Evolutionary conservation across 30 jellyfish, hydroid and myxozoan genomes (phyloP).

Genomic region (Calvadosia cruxmelitensis): DNA sequence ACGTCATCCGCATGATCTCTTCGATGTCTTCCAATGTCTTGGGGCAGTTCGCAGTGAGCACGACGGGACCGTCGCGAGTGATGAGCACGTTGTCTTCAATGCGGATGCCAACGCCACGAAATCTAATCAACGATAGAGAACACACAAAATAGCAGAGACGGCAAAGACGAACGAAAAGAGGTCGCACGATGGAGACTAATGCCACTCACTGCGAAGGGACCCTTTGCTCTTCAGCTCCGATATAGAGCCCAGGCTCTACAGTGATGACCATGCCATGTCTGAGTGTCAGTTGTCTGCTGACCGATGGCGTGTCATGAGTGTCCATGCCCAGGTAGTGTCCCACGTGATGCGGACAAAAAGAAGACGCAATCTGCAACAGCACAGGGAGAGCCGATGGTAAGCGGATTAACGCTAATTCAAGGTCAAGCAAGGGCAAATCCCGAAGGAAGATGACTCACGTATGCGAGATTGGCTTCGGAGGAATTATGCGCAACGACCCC

Average conservation of each 20-base stretch:
- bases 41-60: slow-evolving; percentile 60
- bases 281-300: slow-evolving; percentile 69
- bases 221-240: slow-evolving; percentile 15
- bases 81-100: slow-evolving; percentile 82
- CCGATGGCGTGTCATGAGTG: slow-evolving; percentile 85
- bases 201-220: not conserved
- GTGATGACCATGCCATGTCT: slow-evolving; percentile 88
- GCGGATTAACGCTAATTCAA: too few species aligned
- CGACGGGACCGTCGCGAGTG: slow-evolving; percentile 58
- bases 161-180: not conserved
- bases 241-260: slow-evolving; percentile 86
- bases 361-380: slow-evolving; percentile 39
- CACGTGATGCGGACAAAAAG: slow-evolving; percentile 86
- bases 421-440: not conserved
- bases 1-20: slow-evolving; percentile 13
- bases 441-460: slow-evolving; percentile 9
- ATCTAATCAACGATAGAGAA: slow-evolving; percentile 12
- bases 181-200: not conserved
- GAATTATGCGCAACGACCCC: slow-evolving; percentile 32
- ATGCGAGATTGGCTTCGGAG: slow-evolving; percentile 13
- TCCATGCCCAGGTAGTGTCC: slow-evolving; percentile 99
- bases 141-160: slow-evolving; percentile 1
- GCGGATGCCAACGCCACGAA: slow-evolving; percentile 95
- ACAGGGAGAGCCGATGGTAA: too few species aligned
- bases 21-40: slow-evolving; percentile 63